Conservation (phyloP, 2,888 invertebrate genomes). For the Osmoderma eremita region DNA sequence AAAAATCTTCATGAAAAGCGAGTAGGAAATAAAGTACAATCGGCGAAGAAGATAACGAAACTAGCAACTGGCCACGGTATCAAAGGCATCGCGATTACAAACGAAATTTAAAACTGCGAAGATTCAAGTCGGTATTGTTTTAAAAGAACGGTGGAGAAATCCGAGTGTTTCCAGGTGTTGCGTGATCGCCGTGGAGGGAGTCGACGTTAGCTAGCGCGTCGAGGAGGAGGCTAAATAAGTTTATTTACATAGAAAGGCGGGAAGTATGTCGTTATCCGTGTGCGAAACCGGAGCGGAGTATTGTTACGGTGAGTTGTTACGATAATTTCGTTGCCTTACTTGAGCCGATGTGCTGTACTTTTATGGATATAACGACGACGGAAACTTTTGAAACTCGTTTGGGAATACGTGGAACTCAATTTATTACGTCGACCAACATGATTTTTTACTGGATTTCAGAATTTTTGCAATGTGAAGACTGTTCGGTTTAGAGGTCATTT, state of each 20-base stretch:
- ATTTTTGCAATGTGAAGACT: too few species aligned
- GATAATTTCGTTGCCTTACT: conserved; percentile 40
- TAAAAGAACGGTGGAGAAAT: conserved; percentile 43
- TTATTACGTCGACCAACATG: not conserved
- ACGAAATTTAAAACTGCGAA: conserved; percentile 49
- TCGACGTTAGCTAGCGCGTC: conserved; percentile 33
- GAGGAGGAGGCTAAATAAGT: conserved; percentile 44
- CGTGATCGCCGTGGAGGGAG: conserved; percentile 46
- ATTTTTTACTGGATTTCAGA: not conserved
- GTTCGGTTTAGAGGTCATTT: too few species aligned
- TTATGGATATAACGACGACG: not conserved
- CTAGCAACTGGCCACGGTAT: not conserved
- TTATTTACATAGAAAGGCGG: conserved; percentile 59
- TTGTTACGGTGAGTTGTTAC: conserved; percentile 51
- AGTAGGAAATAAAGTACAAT: not conserved
- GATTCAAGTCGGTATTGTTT: conserved; percentile 43
- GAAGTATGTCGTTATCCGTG: conserved; percentile 55
- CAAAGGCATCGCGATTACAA: conserved; percentile 47
- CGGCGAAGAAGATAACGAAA: not conserved
- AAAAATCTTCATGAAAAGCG: not conserved
- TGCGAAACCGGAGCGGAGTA: conserved; percentile 53
- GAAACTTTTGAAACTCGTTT: conserved; percentile 3
- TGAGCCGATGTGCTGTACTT: not conserved
- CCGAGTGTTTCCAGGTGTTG: conserved; percentile 38
- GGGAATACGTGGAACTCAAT: not conserved